These are phyloP conservation scores for Entosphenus tridentatus DNA, from an alignment of 2,113 vertebrate species.

Conservation along the genomic window DNA sequence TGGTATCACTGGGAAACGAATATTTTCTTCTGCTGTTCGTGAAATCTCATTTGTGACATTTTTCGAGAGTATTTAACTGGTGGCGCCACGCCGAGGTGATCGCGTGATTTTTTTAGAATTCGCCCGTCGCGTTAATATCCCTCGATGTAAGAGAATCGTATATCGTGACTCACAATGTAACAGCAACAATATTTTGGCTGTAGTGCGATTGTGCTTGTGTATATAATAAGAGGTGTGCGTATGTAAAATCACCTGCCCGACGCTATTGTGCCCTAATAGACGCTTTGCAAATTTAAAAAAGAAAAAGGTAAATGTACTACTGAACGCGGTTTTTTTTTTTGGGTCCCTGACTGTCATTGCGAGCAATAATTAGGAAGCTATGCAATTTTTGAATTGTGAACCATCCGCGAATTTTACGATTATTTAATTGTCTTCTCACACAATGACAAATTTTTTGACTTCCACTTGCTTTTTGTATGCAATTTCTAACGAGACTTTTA, in stretches of 20 bases:
- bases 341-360: constrained; percentile 46
- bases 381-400: constrained; percentile 65
- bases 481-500: constrained; percentile 70
- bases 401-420: constrained; percentile 56
- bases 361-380: constrained; percentile 93
- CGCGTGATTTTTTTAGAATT: too few relatives aligned
- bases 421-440: constrained; percentile 67
- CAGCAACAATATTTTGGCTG: too few relatives aligned
- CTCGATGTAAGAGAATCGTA: too few relatives aligned
- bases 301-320: constrained; percentile 20
- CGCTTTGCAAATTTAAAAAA: constrained; percentile 17
- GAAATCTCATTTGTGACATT: too few relatives aligned
- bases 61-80: too few relatives aligned
- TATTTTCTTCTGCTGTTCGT: too few relatives aligned
- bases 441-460: constrained; percentile 62
- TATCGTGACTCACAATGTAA: too few relatives aligned
- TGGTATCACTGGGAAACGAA: too few relatives aligned
- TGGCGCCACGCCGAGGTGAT: too few relatives aligned
- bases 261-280: constrained; percentile 27
- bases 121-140: too few relatives aligned
- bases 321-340: constrained; percentile 33
- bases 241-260: constrained; percentile 20
- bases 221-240: constrained; percentile 20
- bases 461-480: constrained; percentile 72
- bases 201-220: too few relatives aligned